Base-by-base conservation (phyloP, 2,797 vertebrate species). In the Scomberomorus guttatus region DNA sequence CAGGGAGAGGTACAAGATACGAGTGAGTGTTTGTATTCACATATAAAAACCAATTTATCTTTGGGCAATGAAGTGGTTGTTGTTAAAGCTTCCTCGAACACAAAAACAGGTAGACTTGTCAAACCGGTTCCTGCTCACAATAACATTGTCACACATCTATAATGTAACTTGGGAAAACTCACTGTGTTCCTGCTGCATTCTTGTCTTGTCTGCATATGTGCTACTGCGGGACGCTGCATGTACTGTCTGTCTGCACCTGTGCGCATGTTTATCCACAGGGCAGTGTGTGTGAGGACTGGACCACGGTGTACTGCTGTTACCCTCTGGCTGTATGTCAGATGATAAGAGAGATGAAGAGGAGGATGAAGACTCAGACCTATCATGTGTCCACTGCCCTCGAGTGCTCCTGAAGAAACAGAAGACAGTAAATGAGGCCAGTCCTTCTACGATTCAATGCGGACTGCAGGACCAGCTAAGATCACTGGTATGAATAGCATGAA, bases 1-100 rank as follows among this genome's bases (percentile, higher is more conserved):
- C 84, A 93, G 97, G 86, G 97, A 97, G 90, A 92, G 96, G 59
- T 94, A 96, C 88, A 97, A 96, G 90, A 97, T 97, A 90, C 90
- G 72, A 87, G 96, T 97, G 92, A 95, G 95, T 78, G 42, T 29
- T 39, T 61, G 20, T 10, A 9, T 37, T n/a, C 32, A 12, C 20
- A 7, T 52, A 27, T 24, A 69, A 29, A 63, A 13, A 15, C 3
- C 22, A 20, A 34, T 50, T 24, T 57, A 15, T 55, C 24, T 44
- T 1, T 20, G 20, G 20, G n/a, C 52, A 20, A 27, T 24, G 18
- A 44, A 27, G n/a, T 14, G 15, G 25, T 54, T 25, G 50, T 34
- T 32, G 2, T 56, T 10, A 14, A 11, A 39, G 27, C 0, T 0
- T 6, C 46, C 37, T 48, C 37, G 20, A 44, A 58, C 7, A 9